Percentiles rank a stretch among this genome's conserved stretches.
These are phyloP conservation scores for Drosophila chauvacae DNA, from an alignment of 1,140 invertebrate species.

Conservation along the genomic window DNA sequence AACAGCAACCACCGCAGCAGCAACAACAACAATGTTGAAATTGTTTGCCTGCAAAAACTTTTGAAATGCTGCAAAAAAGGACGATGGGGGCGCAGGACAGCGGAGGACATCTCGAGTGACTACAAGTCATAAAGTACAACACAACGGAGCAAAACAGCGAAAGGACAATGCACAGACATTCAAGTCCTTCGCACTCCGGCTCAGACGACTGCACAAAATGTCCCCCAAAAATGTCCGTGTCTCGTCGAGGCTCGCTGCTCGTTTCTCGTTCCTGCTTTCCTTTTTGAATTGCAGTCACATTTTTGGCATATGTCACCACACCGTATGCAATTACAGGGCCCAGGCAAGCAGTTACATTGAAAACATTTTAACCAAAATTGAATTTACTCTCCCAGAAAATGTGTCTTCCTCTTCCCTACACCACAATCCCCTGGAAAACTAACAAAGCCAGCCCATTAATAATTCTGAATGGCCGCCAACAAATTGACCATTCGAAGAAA, in stretches of 20 bases:
- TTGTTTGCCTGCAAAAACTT: slow-evolving; percentile 68
- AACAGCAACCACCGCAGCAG: slow-evolving; percentile 14
- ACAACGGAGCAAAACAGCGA: slow-evolving; percentile 52
- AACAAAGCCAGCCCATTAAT: slow-evolving; percentile 45
- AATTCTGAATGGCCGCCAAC: slow-evolving; percentile 29
- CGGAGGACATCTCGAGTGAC: slow-evolving; percentile 53
- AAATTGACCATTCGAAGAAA: slow-evolving; percentile 44
- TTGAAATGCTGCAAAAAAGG: slow-evolving; percentile 37
- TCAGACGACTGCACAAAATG: slow-evolving; percentile 66
- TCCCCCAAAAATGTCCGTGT: slow-evolving; percentile 63
- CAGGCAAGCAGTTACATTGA: slow-evolving; percentile 38
- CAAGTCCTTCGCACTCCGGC: slow-evolving; percentile 33
- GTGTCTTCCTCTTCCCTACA: background rate
- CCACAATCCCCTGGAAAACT: background rate
- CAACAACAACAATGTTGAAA: slow-evolving; percentile 37
- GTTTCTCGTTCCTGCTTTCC: slow-evolving; percentile 55
- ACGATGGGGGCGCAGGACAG: slow-evolving; percentile 9
- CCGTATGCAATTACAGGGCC: slow-evolving; percentile 54
- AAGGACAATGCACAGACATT: slow-evolving; percentile 37
- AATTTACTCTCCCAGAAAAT: slow-evolving; percentile 36
- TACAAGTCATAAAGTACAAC: slow-evolving; percentile 78
- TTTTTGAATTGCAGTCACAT: slow-evolving; percentile 62
- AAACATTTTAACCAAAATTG: slow-evolving; percentile 57
- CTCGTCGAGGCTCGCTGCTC: slow-evolving; percentile 20
- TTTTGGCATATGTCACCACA: slow-evolving; percentile 73